These are phyloP conservation scores for Leptopilina drosophilae DNA, from an alignment of 2,888 invertebrate species.

Conservation along the genomic window DNA sequence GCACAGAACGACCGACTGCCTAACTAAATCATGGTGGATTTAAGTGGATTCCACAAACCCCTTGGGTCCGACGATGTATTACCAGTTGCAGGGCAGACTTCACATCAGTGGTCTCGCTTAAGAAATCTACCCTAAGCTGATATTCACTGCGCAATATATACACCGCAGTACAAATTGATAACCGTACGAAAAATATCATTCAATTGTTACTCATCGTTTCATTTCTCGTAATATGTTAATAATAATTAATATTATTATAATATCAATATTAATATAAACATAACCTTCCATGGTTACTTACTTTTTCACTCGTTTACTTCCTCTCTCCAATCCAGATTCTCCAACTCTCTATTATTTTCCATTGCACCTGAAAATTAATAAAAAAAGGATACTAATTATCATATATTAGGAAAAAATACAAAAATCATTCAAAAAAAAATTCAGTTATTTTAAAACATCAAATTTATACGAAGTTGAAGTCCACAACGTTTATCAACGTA, in stretches of 20 bases:
- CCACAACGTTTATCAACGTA: too few relatives aligned
- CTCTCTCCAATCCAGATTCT: too few relatives aligned
- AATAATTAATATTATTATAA: background rate
- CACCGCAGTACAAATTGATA: slow-evolving; percentile 34
- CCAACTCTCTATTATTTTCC: too few relatives aligned
- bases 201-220: background rate
- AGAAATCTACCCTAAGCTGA: slow-evolving; percentile 57
- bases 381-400: too few relatives aligned
- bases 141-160: slow-evolving; percentile 22
- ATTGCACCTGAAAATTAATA: too few relatives aligned
- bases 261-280: too few relatives aligned
- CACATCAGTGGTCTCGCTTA: slow-evolving; percentile 54
- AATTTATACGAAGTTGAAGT: too few relatives aligned
- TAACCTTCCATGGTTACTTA: too few relatives aligned
- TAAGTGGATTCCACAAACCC: slow-evolving; percentile 75
- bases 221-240: background rate
- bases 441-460: too few relatives aligned
- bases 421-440: too few relatives aligned
- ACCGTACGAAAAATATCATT: slow-evolving; percentile 2
- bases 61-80: slow-evolving; percentile 71
- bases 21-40: slow-evolving; percentile 75
- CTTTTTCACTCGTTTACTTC: too few relatives aligned
- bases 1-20: slow-evolving; percentile 60
- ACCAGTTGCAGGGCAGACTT: slow-evolving; percentile 61
- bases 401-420: too few relatives aligned